Evolutionary conservation across 2,888 invertebrate species (phyloP).

Genomic region (Tiphia femorata): DNA sequence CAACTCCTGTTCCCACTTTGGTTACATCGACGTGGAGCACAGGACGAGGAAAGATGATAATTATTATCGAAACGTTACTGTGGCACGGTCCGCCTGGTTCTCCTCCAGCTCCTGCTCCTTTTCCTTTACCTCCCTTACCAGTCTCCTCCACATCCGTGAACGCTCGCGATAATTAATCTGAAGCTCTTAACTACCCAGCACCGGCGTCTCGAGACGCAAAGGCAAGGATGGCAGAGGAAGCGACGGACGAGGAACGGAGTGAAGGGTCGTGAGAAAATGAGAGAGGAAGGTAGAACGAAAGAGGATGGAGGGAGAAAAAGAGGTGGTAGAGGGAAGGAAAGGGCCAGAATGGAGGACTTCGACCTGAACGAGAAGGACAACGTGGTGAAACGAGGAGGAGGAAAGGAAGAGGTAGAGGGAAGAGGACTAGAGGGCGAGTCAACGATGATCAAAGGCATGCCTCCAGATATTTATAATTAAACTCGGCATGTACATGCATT

Average conservation of each 20-base stretch:
- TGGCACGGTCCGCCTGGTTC: too few relatives aligned
- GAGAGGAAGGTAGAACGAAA: background rate
- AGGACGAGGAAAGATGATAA: background rate
- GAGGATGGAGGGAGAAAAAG: background rate
- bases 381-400: too few relatives aligned
- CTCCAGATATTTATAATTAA: slow-evolving; percentile 4
- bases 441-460: background rate
- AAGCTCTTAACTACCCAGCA: slow-evolving; percentile 7
- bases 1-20: too few relatives aligned
- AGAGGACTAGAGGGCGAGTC: background rate
- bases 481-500: background rate
- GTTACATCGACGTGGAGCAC: background rate
- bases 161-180: slow-evolving; percentile 8
- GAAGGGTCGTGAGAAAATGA: background rate
- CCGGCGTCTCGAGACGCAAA: background rate
- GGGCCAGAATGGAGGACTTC: too few relatives aligned
- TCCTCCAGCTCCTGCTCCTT: too few relatives aligned
- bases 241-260: background rate
- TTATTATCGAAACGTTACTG: background rate
- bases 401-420: background rate
- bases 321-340: background rate
- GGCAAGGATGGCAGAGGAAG: background rate
- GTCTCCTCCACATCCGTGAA: background rate
- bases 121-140: background rate
- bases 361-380: background rate